Base-by-base conservation (phyloP, 2,888 invertebrate genomes). In the Microctonus aethiopoides region DNA sequence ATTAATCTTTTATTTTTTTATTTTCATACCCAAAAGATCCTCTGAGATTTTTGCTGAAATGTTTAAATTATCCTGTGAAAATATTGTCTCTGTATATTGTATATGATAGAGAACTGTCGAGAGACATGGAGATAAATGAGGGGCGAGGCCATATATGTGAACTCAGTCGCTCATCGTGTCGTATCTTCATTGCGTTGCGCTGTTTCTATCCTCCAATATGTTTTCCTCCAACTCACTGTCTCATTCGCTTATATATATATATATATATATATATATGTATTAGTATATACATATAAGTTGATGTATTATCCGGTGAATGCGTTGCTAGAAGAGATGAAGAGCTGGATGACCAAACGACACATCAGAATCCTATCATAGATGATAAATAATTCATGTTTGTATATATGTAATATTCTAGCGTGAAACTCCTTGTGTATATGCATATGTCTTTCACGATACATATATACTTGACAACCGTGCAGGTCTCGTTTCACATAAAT, bases 331-430 rank as follows among this genome's bases (percentile, higher is more conserved):
- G 75, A 73, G 20, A 68, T 68, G 75, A 73, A 70, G 75, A 78
- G 77, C 76, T 78, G 16, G 77, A 79, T 78, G 78, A 79, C 34
- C 29, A 13, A 26, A n/a, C 16, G 76, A 67, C 78, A 72, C 80
- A 78, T 82, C 79, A 80, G 79, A 81, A 81, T 81, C 79, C 80
- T 80, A 81, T 83, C 81, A 79, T 80, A 79, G 81, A 79, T 79
- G 75, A 83, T 83, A 81, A 82, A 83, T 83, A 82, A 83, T 82
- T 81, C 83, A 83, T 83, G 77, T 74, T 67, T 75, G 72, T 74
- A 75, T 66, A 64, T 69, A 75, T 66, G 64, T 69, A 72, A 74
- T 71, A 71, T 57, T 13, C 16, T 3, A 7, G 5, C 6, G 6
- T 46, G 46, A 13, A n/a, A 46, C 16, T 46, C 5, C 7, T 75